phyloP scores from a whole-genome alignment of 2,113 vertebrate genomes.

The Nestor notabilis region DNA sequence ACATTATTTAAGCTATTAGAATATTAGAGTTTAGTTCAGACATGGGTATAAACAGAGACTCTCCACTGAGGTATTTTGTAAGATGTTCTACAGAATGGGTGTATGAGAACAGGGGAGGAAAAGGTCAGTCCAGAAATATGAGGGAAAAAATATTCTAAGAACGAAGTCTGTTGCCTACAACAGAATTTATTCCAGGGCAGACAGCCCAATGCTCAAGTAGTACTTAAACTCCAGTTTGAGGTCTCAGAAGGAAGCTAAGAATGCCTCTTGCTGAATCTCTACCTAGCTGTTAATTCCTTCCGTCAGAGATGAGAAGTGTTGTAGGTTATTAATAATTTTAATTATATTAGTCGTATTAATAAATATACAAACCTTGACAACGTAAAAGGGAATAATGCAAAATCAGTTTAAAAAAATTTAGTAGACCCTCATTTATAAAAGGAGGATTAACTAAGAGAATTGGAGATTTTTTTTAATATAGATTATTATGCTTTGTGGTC shows the following conservation, averaged over 20 bases:
- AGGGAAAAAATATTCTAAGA: not conserved
- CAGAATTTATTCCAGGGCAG: not conserved
- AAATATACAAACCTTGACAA: not conserved
- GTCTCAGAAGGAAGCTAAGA: not conserved
- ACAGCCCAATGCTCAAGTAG: not conserved
- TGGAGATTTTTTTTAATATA: not conserved
- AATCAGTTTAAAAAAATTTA: not conserved
- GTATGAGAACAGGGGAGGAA: rapidly evolving
- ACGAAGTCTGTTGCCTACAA: not conserved
- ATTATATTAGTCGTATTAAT: not conserved
- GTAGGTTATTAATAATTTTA: not conserved
- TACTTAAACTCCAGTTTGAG: not conserved
- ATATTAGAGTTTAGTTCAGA: not conserved
- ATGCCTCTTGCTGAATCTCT: not conserved
- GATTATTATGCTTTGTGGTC: not conserved
- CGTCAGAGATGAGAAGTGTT: not conserved
- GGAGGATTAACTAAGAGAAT: not conserved
- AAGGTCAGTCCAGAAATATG: not conserved
- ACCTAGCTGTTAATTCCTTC: not conserved
- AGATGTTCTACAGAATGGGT: not conserved
- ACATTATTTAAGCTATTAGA: not conserved
- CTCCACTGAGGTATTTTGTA: not conserved
- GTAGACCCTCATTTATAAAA: not conserved
- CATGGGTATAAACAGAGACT: not conserved
- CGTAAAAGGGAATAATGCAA: not conserved